A percentile compares a stretch with the other conserved stretches of the same genome.
Evolutionary conservation across 2,888 invertebrate genomes (phyloP).

Genomic region (Tiliacea aurago): DNA sequence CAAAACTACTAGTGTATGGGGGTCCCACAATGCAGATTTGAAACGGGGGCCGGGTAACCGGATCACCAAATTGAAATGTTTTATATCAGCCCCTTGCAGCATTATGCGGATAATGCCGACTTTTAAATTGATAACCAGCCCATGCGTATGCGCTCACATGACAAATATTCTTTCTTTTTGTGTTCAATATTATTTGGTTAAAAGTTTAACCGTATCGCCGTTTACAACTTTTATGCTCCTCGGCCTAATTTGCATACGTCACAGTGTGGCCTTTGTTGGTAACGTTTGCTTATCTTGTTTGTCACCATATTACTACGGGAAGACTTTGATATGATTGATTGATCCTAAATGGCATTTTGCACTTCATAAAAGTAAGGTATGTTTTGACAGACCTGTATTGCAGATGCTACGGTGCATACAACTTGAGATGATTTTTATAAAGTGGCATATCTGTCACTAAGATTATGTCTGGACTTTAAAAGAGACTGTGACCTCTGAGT

Average conservation of each 20-base stretch:
- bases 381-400: conserved; percentile 61
- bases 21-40: conserved; percentile 89
- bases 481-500: no score
- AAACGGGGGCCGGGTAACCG: conserved; percentile 87
- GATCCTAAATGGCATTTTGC: conserved; percentile 75
- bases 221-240: conserved; percentile 74
- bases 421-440: conserved; percentile 17
- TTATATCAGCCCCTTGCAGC: conserved; percentile 85
- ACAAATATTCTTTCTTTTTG: conserved; percentile 77
- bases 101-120: conserved; percentile 87
- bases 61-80: conserved; percentile 91
- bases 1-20: conserved; percentile 86
- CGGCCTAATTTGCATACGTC: conserved; percentile 80
- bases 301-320: conserved; percentile 81
- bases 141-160: conserved; percentile 82
- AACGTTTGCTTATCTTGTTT: conserved; percentile 82
- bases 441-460: background rate
- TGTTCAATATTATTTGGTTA: conserved; percentile 86
- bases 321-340: conserved; percentile 83
- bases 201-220: conserved; percentile 86
- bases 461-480: no score
- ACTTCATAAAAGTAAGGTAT: conserved; percentile 75
- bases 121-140: conserved; percentile 90
- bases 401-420: background rate
- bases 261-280: conserved; percentile 65